Evolutionary conservation across 2,888 invertebrate species (phyloP).

Genomic region (Arrhopalites spinosus): DNA sequence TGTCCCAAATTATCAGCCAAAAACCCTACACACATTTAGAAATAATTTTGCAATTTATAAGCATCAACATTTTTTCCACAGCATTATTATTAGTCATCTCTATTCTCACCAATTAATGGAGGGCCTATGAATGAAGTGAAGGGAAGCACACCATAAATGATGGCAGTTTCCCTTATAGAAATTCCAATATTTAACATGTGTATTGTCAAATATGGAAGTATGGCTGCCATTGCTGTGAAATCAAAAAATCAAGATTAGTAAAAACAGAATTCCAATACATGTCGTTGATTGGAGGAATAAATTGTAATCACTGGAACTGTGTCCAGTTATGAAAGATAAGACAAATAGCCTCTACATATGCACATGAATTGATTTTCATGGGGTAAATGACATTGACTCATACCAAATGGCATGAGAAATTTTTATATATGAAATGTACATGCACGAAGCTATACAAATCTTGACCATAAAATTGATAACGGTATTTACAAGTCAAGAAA

Average conservation of each 20-base stretch:
- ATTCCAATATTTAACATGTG: constrained; percentile 90
- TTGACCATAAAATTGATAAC: no score
- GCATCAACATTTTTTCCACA: no score
- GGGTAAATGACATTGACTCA: no score
- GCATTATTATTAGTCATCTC: background rate
- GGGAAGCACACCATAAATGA: constrained; percentile 83
- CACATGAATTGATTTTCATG: no score
- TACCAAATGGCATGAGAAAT: background rate
- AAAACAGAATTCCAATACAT: no score
- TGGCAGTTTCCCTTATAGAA: constrained; percentile 82
- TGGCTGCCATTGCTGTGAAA: constrained; percentile 75
- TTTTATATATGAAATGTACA: background rate
- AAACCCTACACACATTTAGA: constrained; percentile 67
- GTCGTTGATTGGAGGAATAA: no score
- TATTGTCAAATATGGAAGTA: constrained; percentile 83
- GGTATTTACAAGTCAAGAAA: no score
- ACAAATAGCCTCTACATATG: no score
- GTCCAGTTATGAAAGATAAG: no score
- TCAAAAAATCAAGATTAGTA: background rate
- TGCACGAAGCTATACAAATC: no score
- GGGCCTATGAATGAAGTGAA: constrained; percentile 85
- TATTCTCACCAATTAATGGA: constrained; percentile 73
- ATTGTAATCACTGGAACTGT: no score
- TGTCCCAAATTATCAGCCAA: constrained; percentile 85
- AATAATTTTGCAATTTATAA: no score